Percentiles rank a stretch among this genome's conserved stretches.
Evolutionary conservation across 2,113 vertebrate species (phyloP).

Genomic region (Carollia perspicillata): DNA sequence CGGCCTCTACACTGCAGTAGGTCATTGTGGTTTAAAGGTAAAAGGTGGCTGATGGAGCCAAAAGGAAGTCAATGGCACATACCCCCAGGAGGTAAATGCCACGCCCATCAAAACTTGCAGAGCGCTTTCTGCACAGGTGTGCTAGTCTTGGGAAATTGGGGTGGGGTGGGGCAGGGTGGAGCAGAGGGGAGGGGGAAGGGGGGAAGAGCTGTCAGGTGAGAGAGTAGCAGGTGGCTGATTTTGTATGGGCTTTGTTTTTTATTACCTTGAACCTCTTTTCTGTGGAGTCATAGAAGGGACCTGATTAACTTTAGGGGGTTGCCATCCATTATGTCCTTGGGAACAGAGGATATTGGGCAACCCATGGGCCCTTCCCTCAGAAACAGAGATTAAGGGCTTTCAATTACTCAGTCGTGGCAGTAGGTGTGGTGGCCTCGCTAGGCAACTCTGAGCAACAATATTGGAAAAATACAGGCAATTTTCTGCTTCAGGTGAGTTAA

Average conservation of each 20-base stretch:
- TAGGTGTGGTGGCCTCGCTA: background rate
- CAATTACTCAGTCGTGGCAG: background rate
- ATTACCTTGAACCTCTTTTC: background rate
- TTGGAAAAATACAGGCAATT: background rate
- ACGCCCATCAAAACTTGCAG: background rate
- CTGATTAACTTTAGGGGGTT: background rate
- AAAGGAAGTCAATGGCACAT: background rate
- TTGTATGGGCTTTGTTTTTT: background rate
- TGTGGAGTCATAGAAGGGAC: background rate
- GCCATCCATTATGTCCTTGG: background rate
- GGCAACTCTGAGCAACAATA: background rate
- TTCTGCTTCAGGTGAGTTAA: constrained; percentile 26
- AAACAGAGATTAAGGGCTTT: background rate
- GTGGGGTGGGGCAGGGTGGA: too few species aligned
- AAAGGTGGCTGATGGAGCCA: background rate
- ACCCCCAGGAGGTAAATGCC: background rate
- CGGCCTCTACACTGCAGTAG: background rate
- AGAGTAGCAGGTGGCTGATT: background rate
- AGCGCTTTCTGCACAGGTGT: background rate
- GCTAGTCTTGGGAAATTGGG: background rate
- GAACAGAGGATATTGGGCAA: background rate
- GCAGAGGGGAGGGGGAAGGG: too few species aligned
- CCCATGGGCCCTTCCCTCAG: background rate
- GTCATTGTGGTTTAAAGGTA: background rate
- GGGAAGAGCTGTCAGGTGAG: background rate